phyloP scores from a whole-genome alignment of 2,888 invertebrate genomes.

The Tenthredo livida region DNA sequence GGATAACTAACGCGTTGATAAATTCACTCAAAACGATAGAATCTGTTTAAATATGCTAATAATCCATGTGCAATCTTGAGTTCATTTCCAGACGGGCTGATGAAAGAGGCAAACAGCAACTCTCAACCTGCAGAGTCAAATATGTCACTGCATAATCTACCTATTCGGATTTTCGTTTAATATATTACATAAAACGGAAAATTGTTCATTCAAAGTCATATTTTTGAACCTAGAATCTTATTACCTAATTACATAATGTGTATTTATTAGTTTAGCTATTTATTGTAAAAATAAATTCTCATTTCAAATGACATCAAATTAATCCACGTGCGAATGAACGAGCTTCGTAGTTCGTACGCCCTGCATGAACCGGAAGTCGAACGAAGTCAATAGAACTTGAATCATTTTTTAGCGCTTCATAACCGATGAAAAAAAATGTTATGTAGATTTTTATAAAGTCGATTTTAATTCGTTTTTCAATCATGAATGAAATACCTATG shows the following conservation, averaged over 20 bases:
- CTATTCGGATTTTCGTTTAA: neutral
- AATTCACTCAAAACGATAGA: conserved; percentile 26
- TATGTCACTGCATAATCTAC: neutral
- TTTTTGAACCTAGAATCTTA: neutral
- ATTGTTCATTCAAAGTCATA: neutral
- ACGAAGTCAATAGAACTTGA: neutral
- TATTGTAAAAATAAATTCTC: neutral
- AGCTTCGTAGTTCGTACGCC: conserved; percentile 14
- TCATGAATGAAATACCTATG: neutral
- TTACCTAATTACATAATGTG: neutral
- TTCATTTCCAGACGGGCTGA: conserved; percentile 60
- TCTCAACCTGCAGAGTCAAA: conserved; percentile 47
- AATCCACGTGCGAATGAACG: conserved; percentile 28
- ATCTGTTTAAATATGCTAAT: conserved; percentile 61
- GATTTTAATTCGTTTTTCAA: neutral
- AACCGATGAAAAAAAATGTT: neutral
- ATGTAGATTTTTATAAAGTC: neutral
- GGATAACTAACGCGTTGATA: conserved; percentile 55
- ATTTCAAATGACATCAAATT: neutral
- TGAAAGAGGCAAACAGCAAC: conserved; percentile 62
- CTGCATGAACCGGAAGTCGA: conserved; percentile 8
- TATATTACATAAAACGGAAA: neutral
- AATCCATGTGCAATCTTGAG: conserved; percentile 68
- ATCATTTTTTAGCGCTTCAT: neutral
- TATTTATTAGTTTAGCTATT: neutral